Conservation (phyloP, 2,888 invertebrate genomes). For the Belgica antarctica region DNA sequence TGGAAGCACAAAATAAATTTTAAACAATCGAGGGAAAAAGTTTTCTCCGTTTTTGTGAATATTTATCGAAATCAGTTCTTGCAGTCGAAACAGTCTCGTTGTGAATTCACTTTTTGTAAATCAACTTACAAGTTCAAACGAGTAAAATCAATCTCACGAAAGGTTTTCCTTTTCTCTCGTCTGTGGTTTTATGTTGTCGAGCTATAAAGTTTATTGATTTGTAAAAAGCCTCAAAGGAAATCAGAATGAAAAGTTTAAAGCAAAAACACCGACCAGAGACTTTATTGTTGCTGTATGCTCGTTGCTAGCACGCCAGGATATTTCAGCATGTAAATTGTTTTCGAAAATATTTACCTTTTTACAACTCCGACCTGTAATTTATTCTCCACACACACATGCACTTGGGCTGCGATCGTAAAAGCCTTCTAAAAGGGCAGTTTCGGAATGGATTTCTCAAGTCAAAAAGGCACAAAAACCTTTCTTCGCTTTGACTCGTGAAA, state of each 20-base stretch:
- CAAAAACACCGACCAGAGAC: background rate
- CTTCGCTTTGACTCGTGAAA: background rate
- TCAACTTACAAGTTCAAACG: too few relatives aligned
- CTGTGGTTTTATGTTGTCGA: background rate
- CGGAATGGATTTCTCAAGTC: background rate
- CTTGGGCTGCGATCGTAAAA: background rate
- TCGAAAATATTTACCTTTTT: slow-evolving; percentile 40
- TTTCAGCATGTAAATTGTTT: slow-evolving; percentile 39
- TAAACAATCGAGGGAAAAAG: background rate
- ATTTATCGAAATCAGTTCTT: too few relatives aligned
- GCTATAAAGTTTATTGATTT: slow-evolving; percentile 2
- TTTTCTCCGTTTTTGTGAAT: too few relatives aligned
- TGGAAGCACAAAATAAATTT: background rate
- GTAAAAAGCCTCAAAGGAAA: background rate
- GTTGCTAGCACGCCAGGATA: background rate
- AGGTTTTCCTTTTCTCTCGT: background rate
- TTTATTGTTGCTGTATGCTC: background rate
- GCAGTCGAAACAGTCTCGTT: too few relatives aligned
- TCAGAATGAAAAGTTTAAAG: background rate
- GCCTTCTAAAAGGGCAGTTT: slow-evolving; percentile 9
- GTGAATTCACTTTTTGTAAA: too few relatives aligned
- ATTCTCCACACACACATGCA: background rate
- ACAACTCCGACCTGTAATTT: background rate
- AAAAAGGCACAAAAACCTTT: too few relatives aligned
- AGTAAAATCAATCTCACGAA: background rate